Conservation (phyloP, 2,797 vertebrate genomes). For the Artibeus jamaicensis region DNA sequence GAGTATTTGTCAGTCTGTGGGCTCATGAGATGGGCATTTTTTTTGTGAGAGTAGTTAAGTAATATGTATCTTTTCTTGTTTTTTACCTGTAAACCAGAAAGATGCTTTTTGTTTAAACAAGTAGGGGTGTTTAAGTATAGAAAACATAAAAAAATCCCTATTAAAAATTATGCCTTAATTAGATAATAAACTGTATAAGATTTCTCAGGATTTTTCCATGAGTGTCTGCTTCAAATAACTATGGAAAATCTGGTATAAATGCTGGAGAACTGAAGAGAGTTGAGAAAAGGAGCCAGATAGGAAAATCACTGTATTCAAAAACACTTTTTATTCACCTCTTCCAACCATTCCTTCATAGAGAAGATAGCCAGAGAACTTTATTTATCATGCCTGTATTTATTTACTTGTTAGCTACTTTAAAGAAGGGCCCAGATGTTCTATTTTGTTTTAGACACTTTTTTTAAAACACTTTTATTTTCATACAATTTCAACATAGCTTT, state of each 20-base stretch:
- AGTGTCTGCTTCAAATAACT: background rate
- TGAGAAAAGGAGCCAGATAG: constrained; percentile 41
- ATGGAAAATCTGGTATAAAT: background rate
- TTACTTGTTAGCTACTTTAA: constrained; percentile 16
- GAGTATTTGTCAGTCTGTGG: background rate
- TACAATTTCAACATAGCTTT: background rate
- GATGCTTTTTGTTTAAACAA: background rate
- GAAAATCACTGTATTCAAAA: constrained; percentile 55
- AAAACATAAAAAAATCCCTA: background rate
- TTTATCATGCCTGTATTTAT: constrained; percentile 42
- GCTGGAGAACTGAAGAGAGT: background rate
- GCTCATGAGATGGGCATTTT: background rate
- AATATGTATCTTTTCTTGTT: background rate
- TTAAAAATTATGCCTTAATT: background rate
- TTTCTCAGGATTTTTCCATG: background rate
- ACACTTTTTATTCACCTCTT: background rate
- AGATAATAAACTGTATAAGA: background rate
- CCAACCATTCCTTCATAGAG: constrained; percentile 24
- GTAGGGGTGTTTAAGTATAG: background rate
- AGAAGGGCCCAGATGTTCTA: background rate
- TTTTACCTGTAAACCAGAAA: background rate
- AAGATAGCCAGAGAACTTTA: constrained; percentile 35
- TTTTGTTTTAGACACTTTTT: constrained; percentile 20
- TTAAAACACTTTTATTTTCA: constrained; percentile 20
- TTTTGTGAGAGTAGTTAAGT: background rate